Conservation (phyloP, 1,140 invertebrate genomes). For the Drosophila arawakana region DNA sequence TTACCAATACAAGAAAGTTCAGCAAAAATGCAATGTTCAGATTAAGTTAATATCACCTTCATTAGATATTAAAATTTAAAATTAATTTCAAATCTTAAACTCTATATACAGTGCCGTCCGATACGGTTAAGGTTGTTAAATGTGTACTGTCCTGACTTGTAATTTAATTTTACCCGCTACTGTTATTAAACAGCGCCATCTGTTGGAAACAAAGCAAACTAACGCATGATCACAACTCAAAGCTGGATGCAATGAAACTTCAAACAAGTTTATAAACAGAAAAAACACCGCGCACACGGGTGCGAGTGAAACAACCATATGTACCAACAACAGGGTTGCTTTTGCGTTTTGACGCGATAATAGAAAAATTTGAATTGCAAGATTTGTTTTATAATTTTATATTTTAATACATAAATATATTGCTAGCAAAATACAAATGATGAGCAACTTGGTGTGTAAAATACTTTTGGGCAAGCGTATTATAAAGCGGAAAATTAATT, state of each 20-base stretch:
- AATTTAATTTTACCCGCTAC: neutral
- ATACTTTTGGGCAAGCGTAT: conserved; percentile 20
- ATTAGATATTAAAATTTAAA: too few relatives aligned
- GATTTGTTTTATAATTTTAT: neutral
- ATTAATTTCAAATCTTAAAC: too few relatives aligned
- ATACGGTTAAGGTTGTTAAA: too few relatives aligned
- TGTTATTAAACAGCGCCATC: conserved; percentile 6
- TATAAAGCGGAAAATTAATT: neutral
- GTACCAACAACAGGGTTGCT: neutral
- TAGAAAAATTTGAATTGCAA: neutral
- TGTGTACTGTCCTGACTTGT: too few relatives aligned
- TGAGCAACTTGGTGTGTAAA: neutral
- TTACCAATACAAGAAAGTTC: neutral
- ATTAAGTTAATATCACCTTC: too few relatives aligned
- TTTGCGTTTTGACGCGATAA: neutral
- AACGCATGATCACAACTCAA: neutral
- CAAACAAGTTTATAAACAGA: neutral
- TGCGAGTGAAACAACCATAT: conserved; percentile 25
- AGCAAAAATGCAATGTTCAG: too few relatives aligned
- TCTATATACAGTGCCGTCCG: too few relatives aligned
- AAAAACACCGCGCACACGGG: too few relatives aligned
- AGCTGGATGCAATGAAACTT: conserved; percentile 6
- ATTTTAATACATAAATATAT: neutral
- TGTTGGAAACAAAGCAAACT: neutral
- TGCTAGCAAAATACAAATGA: neutral